Evolutionary conservation across 2,797 vertebrate genomes (phyloP).

Genomic region (Brachyalestes nurse): DNA sequence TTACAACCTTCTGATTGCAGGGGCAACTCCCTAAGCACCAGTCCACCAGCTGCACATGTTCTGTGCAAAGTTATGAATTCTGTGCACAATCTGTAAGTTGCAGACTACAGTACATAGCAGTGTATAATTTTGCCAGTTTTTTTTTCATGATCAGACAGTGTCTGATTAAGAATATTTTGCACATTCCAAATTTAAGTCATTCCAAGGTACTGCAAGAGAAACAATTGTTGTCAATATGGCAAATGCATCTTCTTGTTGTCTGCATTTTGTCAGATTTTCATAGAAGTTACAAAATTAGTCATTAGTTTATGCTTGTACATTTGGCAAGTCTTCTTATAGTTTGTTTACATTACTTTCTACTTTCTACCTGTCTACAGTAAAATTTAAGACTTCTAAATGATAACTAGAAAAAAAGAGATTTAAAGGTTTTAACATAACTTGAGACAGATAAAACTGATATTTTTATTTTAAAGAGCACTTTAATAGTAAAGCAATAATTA

Average conservation of each 20-base stretch:
- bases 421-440: not conserved
- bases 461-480: not conserved
- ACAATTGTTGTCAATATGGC: too few relatives aligned
- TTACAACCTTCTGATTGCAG: too few relatives aligned
- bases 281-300: not conserved
- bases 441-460: not conserved
- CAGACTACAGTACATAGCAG: constrained; percentile 54
- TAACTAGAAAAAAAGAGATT: not conserved
- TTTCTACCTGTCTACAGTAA: not conserved
- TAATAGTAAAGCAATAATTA: constrained; percentile 6
- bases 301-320: not conserved
- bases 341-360: too few relatives aligned
- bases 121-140: constrained; percentile 71
- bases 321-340: not conserved
- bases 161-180: too few relatives aligned
- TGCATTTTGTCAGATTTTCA: not conserved
- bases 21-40: too few relatives aligned
- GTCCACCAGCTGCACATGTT: not conserved
- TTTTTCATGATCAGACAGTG: constrained; percentile 37
- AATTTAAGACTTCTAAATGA: not conserved
- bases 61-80: constrained; percentile 54
- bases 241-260: too few relatives aligned
- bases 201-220: too few relatives aligned
- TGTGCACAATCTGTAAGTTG: constrained; percentile 49
- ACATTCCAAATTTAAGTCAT: too few relatives aligned